Evolutionary conservation across 2,113 vertebrate genomes (phyloP).

Genomic region (Tamias sibiricus): DNA sequence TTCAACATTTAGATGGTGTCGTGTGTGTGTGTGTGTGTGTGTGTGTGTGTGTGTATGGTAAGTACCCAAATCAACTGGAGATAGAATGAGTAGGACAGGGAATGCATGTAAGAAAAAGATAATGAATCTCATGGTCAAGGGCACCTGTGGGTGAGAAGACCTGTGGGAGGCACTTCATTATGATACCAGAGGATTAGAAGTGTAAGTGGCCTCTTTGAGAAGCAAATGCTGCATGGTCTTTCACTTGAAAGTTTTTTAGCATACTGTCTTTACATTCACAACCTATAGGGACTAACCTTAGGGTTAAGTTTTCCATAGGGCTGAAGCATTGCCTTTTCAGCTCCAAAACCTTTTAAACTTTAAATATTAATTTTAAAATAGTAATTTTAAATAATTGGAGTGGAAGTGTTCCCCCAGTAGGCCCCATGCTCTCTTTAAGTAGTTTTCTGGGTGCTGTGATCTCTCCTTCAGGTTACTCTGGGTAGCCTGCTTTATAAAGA

Average conservation of each 20-base stretch:
- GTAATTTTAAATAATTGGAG: background rate
- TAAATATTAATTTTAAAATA: background rate
- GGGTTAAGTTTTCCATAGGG: background rate
- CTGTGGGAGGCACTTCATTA: background rate
- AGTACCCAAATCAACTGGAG: background rate
- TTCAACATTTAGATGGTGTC: background rate
- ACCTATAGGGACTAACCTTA: background rate
- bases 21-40: background rate
- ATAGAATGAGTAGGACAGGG: background rate
- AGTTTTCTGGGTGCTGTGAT: background rate
- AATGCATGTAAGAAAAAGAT: background rate
- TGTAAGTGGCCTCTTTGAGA: background rate
- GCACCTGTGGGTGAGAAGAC: too few species aligned
- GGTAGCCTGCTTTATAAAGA: background rate
- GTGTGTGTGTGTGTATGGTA: too few species aligned
- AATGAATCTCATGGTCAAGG: background rate
- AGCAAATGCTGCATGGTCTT: background rate
- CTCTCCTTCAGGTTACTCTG: accelerated
- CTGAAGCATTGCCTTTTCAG: background rate
- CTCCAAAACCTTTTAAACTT: background rate
- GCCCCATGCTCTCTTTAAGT: background rate
- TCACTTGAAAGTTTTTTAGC: background rate
- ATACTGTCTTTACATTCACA: background rate
- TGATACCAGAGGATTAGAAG: background rate
- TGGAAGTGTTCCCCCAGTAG: background rate